Evolutionary conservation across 1,140 invertebrate genomes (phyloP).

Genomic region (Macrosteles quadrilineatus): DNA sequence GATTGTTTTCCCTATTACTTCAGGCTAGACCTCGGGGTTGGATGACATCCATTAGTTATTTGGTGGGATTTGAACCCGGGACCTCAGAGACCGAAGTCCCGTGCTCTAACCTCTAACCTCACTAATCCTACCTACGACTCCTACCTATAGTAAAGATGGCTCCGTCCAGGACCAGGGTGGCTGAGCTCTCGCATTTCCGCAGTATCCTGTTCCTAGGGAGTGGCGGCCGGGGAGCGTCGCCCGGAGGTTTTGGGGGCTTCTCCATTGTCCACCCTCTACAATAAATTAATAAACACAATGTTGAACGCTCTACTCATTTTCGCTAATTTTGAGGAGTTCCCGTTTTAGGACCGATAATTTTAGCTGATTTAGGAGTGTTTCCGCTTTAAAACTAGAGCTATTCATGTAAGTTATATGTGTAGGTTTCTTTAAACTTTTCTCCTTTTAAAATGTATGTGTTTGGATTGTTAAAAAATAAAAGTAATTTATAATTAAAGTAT

Average conservation of each 20-base stretch:
- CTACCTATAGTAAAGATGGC: conserved; percentile 16
- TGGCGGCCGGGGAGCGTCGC: neutral
- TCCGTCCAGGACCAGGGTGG: conserved; percentile 3
- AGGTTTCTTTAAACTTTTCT: neutral
- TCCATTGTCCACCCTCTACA: neutral
- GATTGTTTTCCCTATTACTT: no score
- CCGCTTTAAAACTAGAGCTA: neutral
- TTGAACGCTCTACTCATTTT: neutral
- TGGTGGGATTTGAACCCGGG: no score
- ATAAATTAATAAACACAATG: neutral
- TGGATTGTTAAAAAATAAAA: neutral
- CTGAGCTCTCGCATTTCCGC: conserved; percentile 4
- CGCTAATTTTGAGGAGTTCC: neutral
- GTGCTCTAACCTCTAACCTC: no score
- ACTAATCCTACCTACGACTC: no score
- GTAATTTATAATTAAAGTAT: no score
- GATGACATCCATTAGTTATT: no score
- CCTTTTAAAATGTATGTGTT: neutral
- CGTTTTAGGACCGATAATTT: neutral
- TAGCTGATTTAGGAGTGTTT: neutral
- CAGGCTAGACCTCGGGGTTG: no score
- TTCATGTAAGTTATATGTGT: neutral
- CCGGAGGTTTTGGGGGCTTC: neutral
- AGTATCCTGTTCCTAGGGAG: neutral
- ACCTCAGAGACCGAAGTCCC: no score